Percentiles rank a stretch among this genome's conserved stretches.
Conservation (phyloP, 2,797 vertebrate genomes). For the Mycteria americana region DNA sequence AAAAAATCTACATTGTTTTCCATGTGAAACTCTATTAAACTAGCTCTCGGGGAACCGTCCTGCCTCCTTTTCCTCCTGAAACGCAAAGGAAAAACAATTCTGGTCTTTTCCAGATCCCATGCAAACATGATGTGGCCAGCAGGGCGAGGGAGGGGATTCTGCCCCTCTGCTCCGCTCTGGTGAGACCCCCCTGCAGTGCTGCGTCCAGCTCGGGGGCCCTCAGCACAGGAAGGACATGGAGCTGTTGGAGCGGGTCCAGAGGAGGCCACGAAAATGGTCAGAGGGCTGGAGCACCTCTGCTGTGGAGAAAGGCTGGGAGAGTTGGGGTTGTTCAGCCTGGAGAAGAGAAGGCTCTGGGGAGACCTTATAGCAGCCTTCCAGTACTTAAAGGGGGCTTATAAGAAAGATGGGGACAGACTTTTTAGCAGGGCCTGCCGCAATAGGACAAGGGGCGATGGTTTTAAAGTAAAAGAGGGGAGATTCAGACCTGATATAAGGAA, state of each 20-base stretch:
- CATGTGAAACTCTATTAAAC: background rate
- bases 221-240: background rate
- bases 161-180: background rate
- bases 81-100: background rate
- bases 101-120: background rate
- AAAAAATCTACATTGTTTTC: background rate
- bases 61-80: background rate
- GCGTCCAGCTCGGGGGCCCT: background rate
- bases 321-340: background rate
- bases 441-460: background rate
- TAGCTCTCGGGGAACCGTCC: background rate
- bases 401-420: background rate
- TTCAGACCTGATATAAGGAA: too few species aligned
- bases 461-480: background rate
- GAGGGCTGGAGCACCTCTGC: background rate
- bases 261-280: background rate
- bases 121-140: background rate
- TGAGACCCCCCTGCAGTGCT: background rate
- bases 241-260: background rate
- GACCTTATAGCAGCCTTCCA: background rate
- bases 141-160: background rate
- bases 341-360: background rate
- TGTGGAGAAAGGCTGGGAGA: background rate
- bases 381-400: background rate
- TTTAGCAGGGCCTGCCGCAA: background rate